Percentiles rank a stretch among this genome's conserved stretches.
phyloP scores from a whole-genome alignment of 1,140 invertebrate genomes.

The Leptonema lineaticorne region DNA sequence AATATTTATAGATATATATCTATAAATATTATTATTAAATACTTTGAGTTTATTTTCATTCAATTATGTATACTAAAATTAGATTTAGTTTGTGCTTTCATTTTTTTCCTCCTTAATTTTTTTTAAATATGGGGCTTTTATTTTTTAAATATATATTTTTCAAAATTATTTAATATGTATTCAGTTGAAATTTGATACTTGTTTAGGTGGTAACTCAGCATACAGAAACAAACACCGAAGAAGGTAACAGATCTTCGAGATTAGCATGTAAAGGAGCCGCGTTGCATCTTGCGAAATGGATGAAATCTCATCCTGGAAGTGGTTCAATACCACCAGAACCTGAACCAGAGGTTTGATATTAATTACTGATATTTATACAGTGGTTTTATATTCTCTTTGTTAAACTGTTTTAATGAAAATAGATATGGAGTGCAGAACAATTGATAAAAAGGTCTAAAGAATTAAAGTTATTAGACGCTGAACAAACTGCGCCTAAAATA shows the following conservation, averaged over 20 bases:
- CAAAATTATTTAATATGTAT: too few species aligned
- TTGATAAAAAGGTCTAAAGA: constrained; percentile 66
- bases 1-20: too few species aligned
- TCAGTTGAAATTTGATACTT: not conserved
- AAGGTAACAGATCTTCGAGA: constrained; percentile 43
- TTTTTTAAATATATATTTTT: too few species aligned
- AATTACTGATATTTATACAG: not conserved
- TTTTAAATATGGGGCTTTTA: too few species aligned
- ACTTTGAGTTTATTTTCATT: too few species aligned
- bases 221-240: constrained; percentile 22
- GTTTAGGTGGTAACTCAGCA: not conserved
- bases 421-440: constrained; percentile 71
- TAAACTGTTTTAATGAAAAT: not conserved
- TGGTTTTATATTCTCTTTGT: not conserved
- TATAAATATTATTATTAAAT: too few species aligned
- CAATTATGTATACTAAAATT: too few species aligned
- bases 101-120: too few species aligned
- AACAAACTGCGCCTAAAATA: constrained; percentile 46
- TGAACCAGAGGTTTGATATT: constrained; percentile 51
- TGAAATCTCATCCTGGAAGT: constrained; percentile 61
- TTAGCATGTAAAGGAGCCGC: constrained; percentile 61
- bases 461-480: constrained; percentile 60
- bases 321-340: constrained; percentile 53
- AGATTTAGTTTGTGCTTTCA: too few species aligned
- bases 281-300: constrained; percentile 72